phyloP scores from a whole-genome alignment of 1,140 invertebrate species.

The Listronotus bonariensis region DNA sequence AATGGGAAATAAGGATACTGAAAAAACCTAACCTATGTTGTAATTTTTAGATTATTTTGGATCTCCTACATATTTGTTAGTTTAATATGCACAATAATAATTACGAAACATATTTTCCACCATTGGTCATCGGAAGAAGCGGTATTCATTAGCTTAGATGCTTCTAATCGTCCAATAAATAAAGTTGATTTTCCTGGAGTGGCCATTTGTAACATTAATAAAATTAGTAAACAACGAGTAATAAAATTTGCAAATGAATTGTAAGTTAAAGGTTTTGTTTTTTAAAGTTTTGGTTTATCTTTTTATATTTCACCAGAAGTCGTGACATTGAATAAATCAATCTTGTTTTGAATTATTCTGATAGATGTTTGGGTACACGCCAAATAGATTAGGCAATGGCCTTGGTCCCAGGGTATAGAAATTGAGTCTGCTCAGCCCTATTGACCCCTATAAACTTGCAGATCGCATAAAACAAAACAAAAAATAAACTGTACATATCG shows the following conservation, averaged over 20 bases:
- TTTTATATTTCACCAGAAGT: too few relatives aligned
- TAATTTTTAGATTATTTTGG: constrained; percentile 26
- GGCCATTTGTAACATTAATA: constrained; percentile 62
- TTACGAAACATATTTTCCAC: constrained; percentile 47
- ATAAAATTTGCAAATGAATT: constrained; percentile 46
- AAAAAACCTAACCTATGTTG: background rate
- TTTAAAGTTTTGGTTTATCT: too few relatives aligned
- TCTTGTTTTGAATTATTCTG: too few relatives aligned
- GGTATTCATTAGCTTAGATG: constrained; percentile 58
- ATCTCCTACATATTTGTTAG: constrained; percentile 6
- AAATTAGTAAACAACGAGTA: constrained; percentile 57
- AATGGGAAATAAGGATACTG: too few relatives aligned
- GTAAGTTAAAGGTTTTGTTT: constrained; percentile 48
- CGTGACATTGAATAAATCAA: too few relatives aligned
- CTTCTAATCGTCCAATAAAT: constrained; percentile 57
- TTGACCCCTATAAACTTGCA: too few relatives aligned
- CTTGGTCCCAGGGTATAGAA: too few relatives aligned
- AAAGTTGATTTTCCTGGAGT: constrained; percentile 62
- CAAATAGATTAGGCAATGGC: too few relatives aligned
- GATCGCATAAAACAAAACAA: too few relatives aligned
- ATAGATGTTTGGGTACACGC: too few relatives aligned
- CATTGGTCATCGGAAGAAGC: constrained; percentile 55
- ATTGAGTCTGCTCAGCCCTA: too few relatives aligned
- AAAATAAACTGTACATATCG: too few relatives aligned
- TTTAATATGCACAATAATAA: background rate